Evolutionary conservation across 2,113 vertebrate species (phyloP), one percentile per base, ranked within the genome.

Genomic region (Formicarius rufipectus): DNA sequence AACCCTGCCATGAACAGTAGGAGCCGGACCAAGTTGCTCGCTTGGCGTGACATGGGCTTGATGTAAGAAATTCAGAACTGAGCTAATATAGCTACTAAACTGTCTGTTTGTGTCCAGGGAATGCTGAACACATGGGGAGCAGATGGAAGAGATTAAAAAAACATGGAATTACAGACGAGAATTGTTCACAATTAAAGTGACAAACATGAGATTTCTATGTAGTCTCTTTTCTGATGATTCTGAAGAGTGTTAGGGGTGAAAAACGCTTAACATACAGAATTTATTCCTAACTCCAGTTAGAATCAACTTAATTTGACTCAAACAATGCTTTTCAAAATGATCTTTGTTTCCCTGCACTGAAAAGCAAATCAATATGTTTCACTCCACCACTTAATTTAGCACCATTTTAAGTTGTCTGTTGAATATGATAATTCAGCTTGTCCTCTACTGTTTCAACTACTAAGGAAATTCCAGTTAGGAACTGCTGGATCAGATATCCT

Each of bases 361-460:
- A 67, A 84, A 74, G 20, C 84, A 93, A 92, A 96, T 83, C 72
- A 50, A 10, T 55, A 4, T 52, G 25, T 90, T 95, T 87, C 87
- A 81, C 68, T 77, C 31, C 53, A 55, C 49, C 82, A 73, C 47
- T 97, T 95, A 84, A 87, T 96, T 97, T 96, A 90, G 84, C 81
- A 95, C 91, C 95, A 67, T 95, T 97, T 97, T 66, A 96, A 93
- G 93, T 90, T 87, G 89, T 96, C 93, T 93, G 77, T 83, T 97
- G 96, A 95, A 95, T 95, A 71, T 95, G 94, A 84, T 94, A 95
- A 96, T 97, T 97, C 96, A 96, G 95, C 94, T 93, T 84, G 95
- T 79, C 96, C 96, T 97, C 97, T 97, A 96, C 96, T 93, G 96
- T 98, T 98, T 97, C 97, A 98, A 83, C 97, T 91, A 97, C 95